Base-by-base conservation (phyloP, 2,113 vertebrate species). In the Etia nguti region DNA sequence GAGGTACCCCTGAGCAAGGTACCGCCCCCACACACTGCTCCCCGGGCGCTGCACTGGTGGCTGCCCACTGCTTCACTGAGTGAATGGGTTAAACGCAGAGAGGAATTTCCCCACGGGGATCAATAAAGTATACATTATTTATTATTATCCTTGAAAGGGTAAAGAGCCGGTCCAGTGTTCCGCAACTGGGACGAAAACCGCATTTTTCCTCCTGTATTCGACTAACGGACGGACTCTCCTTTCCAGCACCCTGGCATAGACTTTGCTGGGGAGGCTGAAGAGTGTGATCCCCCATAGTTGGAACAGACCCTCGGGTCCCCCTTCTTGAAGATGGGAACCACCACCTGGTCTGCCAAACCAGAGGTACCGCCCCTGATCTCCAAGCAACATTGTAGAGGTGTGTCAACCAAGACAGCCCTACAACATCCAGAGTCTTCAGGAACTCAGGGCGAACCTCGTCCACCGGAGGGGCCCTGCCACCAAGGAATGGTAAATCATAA, bases 281-380 rank as follows among this genome's bases (percentile, higher is more conserved):
- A 34, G 1, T 34, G 16, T 62, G 0, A 62, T 62, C 59, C 29
- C 59, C 59, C 29, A 20, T 62, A 34, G 59, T 62, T 62, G 31
- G 18, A 62, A 7, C 31, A 62, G 31, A 62, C 18, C 59, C 29
- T 4, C 6, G 34, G 59, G 31, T 62, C 59, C 29, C 31, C 31
- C 59, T 62, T 62, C 31, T 2, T 62, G 59, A 62, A 20, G 59
- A 62, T 36, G 59, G 59, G 10, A 62, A 36, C 59, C 59, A 62
- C 31, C 10, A 62, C 1, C 59, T 34, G 29, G 59, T 62, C 9
- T 36, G 31, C 1, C 1, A 62, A 36, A 36, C 59, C 18, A 62
- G 59, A 62, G 16, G 59, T 62, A 0, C 59, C 0, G 1, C 59
- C 16, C 29, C 59, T 11, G 16, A n/a, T n/a, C n/a, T n/a, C n/a